Evolutionary conservation across 2,888 invertebrate genomes (phyloP).

Genomic region (Papilio demoleus): DNA sequence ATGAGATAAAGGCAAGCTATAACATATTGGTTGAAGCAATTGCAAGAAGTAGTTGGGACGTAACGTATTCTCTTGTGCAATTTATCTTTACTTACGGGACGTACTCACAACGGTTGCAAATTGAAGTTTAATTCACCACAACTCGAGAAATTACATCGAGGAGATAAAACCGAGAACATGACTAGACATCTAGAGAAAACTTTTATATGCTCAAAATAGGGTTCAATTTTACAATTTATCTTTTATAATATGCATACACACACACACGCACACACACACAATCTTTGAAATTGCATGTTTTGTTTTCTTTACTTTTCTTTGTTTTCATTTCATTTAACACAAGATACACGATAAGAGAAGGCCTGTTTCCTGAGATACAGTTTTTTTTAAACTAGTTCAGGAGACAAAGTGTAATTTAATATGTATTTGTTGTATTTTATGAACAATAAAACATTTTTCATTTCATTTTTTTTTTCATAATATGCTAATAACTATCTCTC

Average conservation of each 20-base stretch:
- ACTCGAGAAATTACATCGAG: conserved; percentile 1
- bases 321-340: too few relatives aligned
- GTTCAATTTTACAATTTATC: not conserved
- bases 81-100: conserved; percentile 5
- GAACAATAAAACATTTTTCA: too few relatives aligned
- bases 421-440: too few relatives aligned
- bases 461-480: too few relatives aligned
- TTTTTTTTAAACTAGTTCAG: too few relatives aligned
- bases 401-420: too few relatives aligned
- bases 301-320: too few relatives aligned
- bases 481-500: not conserved
- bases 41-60: conserved; percentile 1
- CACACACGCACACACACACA: too few relatives aligned
- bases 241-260: not conserved
- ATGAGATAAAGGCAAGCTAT: not conserved
- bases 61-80: conserved; percentile 9
- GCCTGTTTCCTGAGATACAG: too few relatives aligned
- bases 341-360: too few relatives aligned
- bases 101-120: conserved; percentile 3
- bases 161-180: not conserved
- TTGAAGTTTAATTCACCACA: conserved; percentile 5
- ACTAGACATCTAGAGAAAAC: not conserved
- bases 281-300: too few relatives aligned
- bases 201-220: not conserved
- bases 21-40: not conserved